phyloP scores from a whole-genome alignment of 1,140 invertebrate species.

The Drosophila arawakana region DNA sequence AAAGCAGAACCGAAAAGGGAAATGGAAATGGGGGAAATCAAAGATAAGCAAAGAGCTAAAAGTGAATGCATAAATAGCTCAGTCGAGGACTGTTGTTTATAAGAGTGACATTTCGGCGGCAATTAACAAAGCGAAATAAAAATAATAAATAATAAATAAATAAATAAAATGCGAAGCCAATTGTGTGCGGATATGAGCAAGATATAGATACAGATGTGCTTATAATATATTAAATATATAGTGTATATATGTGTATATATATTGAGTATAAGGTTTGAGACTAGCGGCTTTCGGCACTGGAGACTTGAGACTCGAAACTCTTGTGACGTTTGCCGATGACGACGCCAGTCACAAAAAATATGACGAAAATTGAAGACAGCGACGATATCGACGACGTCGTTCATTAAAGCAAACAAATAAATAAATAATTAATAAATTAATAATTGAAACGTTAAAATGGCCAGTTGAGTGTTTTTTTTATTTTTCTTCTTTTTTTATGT shows the following conservation, averaged over 20 bases:
- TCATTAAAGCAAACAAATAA: conserved; percentile 65
- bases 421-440: conserved; percentile 76
- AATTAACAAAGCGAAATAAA: conserved; percentile 24
- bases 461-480: background rate
- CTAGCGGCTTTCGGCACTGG: background rate
- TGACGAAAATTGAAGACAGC: conserved; percentile 33
- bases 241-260: background rate
- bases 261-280: background rate
- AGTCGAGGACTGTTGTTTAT: conserved; percentile 23
- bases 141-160: background rate
- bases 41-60: background rate
- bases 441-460: conserved; percentile 57
- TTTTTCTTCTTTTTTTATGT: conserved; percentile 5
- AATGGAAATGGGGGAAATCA: background rate
- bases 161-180: conserved; percentile 15
- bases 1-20: background rate
- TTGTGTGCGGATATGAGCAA: conserved; percentile 17
- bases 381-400: conserved; percentile 30
- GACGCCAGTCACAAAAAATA: conserved; percentile 30
- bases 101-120: conserved; percentile 38
- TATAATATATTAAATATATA: background rate
- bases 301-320: conserved; percentile 8
- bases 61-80: conserved; percentile 16
- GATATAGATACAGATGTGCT: conserved; percentile 19
- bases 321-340: conserved; percentile 61